Evolutionary conservation across 2,797 vertebrate species (phyloP).

Genomic region (Phyllotis vaccarum): DNA sequence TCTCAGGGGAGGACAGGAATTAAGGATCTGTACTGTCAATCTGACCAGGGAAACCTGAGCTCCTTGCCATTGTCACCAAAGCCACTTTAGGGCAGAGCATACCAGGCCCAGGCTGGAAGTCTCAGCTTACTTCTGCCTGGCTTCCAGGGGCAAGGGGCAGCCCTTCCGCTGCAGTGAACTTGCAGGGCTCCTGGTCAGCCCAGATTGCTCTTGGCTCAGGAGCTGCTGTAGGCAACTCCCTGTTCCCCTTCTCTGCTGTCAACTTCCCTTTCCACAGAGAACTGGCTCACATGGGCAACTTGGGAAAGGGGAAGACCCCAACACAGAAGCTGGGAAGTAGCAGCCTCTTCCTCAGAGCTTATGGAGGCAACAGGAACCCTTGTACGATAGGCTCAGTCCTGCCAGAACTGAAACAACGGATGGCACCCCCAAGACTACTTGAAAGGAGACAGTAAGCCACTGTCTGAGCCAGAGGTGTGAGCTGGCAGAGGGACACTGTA

Average conservation of each 20-base stretch:
- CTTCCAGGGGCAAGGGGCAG: background rate
- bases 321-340: background rate
- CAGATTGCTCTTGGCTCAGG: constrained; percentile 31
- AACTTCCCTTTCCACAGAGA: background rate
- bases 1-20: background rate
- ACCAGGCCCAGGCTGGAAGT: background rate
- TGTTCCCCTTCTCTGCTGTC: background rate
- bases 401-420: background rate
- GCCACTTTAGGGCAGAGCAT: constrained; percentile 8
- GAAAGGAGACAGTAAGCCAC: background rate
- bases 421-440: background rate
- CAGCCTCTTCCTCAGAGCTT: background rate
- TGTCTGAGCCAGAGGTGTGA: background rate
- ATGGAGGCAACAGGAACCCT: background rate
- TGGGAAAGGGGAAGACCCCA: background rate
- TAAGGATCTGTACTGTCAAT: background rate
- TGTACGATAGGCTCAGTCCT: background rate
- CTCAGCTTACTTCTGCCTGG: background rate
- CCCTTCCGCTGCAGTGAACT: no score
- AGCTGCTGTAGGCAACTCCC: background rate
- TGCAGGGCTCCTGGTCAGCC: background rate
- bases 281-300: background rate
- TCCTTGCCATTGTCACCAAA: background rate
- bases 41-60: constrained; percentile 14
- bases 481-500: background rate